Percentiles rank a stretch among this genome's conserved stretches.
phyloP scores from a whole-genome alignment of 2,113 vertebrate genomes.

The Miniopterus natalensis region DNA sequence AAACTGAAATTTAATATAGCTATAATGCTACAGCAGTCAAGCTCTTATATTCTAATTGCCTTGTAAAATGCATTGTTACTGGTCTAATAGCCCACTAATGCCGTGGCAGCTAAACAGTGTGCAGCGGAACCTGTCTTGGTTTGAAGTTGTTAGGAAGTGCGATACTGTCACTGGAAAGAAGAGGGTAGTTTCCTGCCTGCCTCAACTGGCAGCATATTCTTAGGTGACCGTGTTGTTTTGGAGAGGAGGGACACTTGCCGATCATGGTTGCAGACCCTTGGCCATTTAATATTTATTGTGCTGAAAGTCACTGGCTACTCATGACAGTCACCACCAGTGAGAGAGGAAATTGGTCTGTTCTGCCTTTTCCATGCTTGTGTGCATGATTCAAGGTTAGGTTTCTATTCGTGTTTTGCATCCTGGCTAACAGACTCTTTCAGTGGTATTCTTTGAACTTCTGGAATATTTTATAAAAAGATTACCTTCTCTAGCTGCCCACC shows the following conservation, averaged over 20 bases:
- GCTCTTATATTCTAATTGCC: background rate
- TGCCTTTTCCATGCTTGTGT: background rate
- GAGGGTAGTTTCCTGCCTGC: background rate
- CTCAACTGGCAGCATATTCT: background rate
- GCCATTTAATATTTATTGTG: background rate
- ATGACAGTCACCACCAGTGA: background rate
- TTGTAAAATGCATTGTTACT: conserved; percentile 21
- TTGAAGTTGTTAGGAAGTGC: background rate
- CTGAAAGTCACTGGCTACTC: background rate
- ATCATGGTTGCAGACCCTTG: background rate
- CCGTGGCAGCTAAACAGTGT: background rate
- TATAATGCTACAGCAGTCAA: background rate
- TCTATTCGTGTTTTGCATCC: background rate
- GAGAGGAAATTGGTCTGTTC: background rate
- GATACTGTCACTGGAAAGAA: background rate
- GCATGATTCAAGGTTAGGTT: background rate
- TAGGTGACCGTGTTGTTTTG: background rate
- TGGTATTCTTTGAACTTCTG: background rate
- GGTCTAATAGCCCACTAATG: background rate
- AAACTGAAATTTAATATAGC: background rate
- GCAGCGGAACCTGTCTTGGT: background rate
- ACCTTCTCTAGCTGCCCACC: background rate
- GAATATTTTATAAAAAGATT: background rate
- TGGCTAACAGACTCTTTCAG: background rate
- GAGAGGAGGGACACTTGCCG: background rate